Evolutionary conservation across 1,140 invertebrate genomes (phyloP), one percentile per base, ranked within the genome.

Genomic region (Atta texana): DNA sequence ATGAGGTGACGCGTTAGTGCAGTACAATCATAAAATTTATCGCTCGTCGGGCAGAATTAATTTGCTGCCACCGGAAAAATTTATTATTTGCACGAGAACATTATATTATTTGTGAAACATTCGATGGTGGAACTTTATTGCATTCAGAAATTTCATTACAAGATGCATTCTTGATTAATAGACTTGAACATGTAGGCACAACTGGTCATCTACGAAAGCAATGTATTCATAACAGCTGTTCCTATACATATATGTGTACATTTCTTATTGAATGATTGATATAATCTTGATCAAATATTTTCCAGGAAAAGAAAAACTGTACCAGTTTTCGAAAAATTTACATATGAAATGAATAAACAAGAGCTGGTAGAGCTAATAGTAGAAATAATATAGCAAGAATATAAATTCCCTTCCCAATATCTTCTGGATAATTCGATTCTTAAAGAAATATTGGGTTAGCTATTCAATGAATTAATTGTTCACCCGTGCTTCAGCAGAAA

Each of bases 51-150:
- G 28, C 12, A n/a, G 53, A 71, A 81, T 24, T 81, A 81, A 72
- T 81, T 81, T 57, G 21, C 14, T 44, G 24, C 51, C 51, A 16
- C 14, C 24, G 39, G 61, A 21, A 44, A 81, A 59, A 81, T 28
- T 16, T 34, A 57, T 81, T 55, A 81, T 71, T 57, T 53, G 64
- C 16, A n/a, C 39, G 28, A 7, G 28, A 3, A 34, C 44, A 34
- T 80, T 80, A 57, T 16, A 16, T 21, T 57, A 68, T 53, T 53
- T 66, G 49, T 18, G 44, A 80, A 34, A 72, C 34, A 72, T 71
- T 28, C 21, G 49, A 55, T 10, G 21, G 44, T 21, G 18, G 57
- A 64, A 75, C 55, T 75, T 59, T 61, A 75, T 64, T 77, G 49
- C n/a, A 24, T 75, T 81, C 51, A 34, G 34, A 39, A 71, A 71